Evolutionary conservation across 2,113 vertebrate genomes (phyloP).

Genomic region (Sphaerodactylus townsendi): DNA sequence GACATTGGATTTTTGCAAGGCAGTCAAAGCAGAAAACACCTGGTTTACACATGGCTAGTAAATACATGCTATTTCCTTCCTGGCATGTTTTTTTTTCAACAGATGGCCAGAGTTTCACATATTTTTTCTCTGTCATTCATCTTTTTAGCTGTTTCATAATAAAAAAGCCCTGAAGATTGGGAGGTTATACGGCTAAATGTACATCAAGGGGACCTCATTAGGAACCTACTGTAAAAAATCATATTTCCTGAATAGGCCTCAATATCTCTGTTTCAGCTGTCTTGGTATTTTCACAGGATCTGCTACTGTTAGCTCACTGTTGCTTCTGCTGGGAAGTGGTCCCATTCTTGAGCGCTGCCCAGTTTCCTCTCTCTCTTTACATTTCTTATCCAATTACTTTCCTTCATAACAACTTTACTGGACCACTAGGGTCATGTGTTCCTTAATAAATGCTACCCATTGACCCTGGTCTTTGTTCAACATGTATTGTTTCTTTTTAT

Average conservation of each 20-base stretch:
- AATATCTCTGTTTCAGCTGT: neutral
- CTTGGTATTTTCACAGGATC: neutral
- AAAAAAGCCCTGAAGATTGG: neutral
- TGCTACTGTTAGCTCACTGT: neutral
- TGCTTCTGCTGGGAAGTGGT: neutral
- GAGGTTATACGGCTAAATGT: neutral
- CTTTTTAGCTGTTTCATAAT: neutral
- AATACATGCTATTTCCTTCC: neutral
- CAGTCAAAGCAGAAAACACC: neutral
- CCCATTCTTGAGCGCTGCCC: neutral
- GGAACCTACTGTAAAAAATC: neutral
- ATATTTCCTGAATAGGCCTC: too few relatives aligned
- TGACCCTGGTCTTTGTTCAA: neutral
- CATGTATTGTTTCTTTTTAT: neutral
- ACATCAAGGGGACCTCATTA: neutral
- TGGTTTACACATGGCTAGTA: neutral
- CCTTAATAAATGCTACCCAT: neutral
- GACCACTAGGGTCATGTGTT: neutral
- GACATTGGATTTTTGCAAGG: neutral
- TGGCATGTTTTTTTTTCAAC: neutral
- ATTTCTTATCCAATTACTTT: neutral
- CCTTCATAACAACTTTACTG: neutral
- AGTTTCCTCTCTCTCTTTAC: neutral
- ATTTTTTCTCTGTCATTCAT: neutral
- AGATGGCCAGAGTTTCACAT: neutral